Percentiles rank a stretch among this genome's conserved stretches.
These are phyloP conservation scores for Venusia cambrica DNA, from an alignment of 2,888 invertebrate genomes.

Conservation along the genomic window DNA sequence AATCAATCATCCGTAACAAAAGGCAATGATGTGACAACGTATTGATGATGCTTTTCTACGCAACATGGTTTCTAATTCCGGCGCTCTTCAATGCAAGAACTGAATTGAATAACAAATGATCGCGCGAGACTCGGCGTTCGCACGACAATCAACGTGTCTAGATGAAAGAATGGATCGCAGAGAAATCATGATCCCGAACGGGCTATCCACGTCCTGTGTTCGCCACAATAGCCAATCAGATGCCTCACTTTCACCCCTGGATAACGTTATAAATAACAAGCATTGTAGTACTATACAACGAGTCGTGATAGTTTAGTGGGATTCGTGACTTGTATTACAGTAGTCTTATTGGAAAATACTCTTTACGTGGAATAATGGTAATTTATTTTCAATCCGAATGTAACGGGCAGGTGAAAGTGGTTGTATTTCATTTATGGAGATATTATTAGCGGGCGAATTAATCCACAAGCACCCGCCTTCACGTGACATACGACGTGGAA, in stretches of 20 bases:
- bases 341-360: slow-evolving; percentile 69
- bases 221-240: slow-evolving; percentile 68
- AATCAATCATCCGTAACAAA: slow-evolving; percentile 14
- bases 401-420: slow-evolving; percentile 68
- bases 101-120: slow-evolving; percentile 66
- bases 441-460: slow-evolving; percentile 38
- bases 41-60: slow-evolving; percentile 50
- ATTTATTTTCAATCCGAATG: slow-evolving; percentile 59
- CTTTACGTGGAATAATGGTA: slow-evolving; percentile 59
- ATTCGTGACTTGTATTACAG: slow-evolving; percentile 72
- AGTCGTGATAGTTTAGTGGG: slow-evolving; percentile 73
- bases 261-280: slow-evolving; percentile 66
- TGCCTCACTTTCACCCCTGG: slow-evolving; percentile 69
- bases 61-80: slow-evolving; percentile 55
- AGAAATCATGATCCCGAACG: slow-evolving; percentile 68
- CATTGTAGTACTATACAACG: slow-evolving; percentile 65
- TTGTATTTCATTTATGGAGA: slow-evolving; percentile 43
- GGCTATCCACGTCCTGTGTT: slow-evolving; percentile 48
- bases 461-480: slow-evolving; percentile 28
- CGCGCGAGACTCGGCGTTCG: slow-evolving; percentile 49
- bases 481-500: slow-evolving; percentile 31
- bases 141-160: slow-evolving; percentile 68
- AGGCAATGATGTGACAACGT: slow-evolving; percentile 32
- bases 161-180: slow-evolving; percentile 57
- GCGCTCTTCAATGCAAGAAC: slow-evolving; percentile 47